These are phyloP conservation scores for Eumacrocentrus americanus DNA, from an alignment of 2,888 invertebrate species.

Conservation along the genomic window DNA sequence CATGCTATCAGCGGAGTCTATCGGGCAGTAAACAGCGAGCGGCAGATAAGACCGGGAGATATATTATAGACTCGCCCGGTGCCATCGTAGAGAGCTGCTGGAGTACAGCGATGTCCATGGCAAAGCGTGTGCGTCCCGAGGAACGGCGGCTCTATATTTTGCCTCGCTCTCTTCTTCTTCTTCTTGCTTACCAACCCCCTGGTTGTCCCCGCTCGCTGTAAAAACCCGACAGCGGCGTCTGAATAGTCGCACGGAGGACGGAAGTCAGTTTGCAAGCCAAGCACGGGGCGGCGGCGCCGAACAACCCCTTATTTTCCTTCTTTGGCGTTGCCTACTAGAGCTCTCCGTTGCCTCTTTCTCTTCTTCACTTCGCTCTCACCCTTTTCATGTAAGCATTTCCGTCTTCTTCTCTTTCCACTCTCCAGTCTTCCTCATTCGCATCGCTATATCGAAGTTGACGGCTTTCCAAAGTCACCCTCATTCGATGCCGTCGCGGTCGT, in stretches of 20 bases:
- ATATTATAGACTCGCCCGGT: slow-evolving; percentile 56
- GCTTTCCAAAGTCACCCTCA: background rate
- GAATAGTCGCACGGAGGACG: slow-evolving; percentile 59
- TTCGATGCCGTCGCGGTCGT: too few relatives aligned
- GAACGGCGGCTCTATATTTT: slow-evolving; percentile 27
- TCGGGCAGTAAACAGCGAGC: slow-evolving; percentile 61
- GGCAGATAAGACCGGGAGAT: slow-evolving; percentile 60
- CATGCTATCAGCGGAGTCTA: slow-evolving; percentile 59
- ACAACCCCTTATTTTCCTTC: slow-evolving; percentile 57
- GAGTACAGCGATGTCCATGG: slow-evolving; percentile 32
- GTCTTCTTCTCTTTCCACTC: slow-evolving; percentile 23
- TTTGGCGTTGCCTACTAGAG: slow-evolving; percentile 38
- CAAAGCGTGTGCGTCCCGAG: slow-evolving; percentile 24
- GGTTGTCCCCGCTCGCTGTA: slow-evolving; percentile 26
- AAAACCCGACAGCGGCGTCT: slow-evolving; percentile 50
- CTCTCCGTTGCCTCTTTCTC: slow-evolving; percentile 36
- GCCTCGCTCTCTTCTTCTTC: slow-evolving; percentile 28
- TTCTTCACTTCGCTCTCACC: slow-evolving; percentile 32
- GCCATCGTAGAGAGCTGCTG: slow-evolving; percentile 42
- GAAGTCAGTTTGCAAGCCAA: slow-evolving; percentile 62
- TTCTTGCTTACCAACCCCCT: slow-evolving; percentile 32
- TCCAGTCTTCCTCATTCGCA: slow-evolving; percentile 14
- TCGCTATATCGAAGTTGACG: slow-evolving; percentile 8
- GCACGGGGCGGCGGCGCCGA: slow-evolving; percentile 59
- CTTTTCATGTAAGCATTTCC: slow-evolving; percentile 33